Base-by-base conservation (phyloP, 2,797 vertebrate genomes). In the Sebastes itinus region DNA sequence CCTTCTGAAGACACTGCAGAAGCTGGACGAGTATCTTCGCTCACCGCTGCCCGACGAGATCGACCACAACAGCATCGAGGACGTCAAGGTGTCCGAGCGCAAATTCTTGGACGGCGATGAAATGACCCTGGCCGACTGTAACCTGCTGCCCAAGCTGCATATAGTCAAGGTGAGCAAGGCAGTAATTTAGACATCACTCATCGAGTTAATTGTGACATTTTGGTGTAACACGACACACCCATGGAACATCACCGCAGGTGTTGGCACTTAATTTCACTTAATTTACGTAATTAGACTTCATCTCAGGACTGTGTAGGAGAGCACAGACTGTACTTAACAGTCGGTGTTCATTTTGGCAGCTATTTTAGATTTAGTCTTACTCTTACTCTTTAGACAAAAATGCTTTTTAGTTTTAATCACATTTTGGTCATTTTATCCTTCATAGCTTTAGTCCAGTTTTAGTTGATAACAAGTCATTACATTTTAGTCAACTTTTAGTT, bases 121-220 rank as follows among this genome's bases (percentile, higher is more conserved):
- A 81, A 99, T 99, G 98, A 99, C 99, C 0, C 72, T 99, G 83
- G 98, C 98, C 0, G 98, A 99, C 92, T 99, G 99, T 85, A 99
- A 99, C 95, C 94, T 99, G 91, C 96, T 99, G 66, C 98, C 98
- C 72, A 99, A 99, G 75, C 96, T 99, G 76, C 99, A 99, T 89
- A 99, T 99, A 60, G 97, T 99, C 83, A 99, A 99, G 97, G 99
- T 99, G 69, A 81, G 83, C 4, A 14, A 38, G 7, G 2, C 9
- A 20, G 20, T 3, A 20, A 25, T 52, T 32, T 20, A 22, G 61
- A 33, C 52, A 7, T 28, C 13, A 8, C 30, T 63, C 18, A 3
- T 13, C 3, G 4, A 55, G 28, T 66, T 52, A 61, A n/a, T n/a
- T 54, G 28, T 16, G n/a, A 30, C 18, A 22, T 33, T 14, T 8